Conservation (phyloP, 2,113 vertebrate species). For the Tychaedon coryphoeus region DNA sequence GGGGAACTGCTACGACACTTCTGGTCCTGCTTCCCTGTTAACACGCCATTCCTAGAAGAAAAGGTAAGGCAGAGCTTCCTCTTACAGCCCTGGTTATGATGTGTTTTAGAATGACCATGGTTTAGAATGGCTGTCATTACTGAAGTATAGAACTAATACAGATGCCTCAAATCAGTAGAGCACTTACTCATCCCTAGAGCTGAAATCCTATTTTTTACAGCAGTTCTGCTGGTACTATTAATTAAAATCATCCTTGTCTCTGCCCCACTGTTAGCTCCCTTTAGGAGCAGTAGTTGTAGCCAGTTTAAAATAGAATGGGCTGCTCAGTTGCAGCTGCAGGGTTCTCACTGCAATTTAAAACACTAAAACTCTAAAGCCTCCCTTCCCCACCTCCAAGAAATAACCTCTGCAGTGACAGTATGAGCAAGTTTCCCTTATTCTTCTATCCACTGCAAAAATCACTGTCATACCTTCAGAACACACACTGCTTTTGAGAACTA, state of each 20-base stretch:
- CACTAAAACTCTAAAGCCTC: background rate
- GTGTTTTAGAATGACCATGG: background rate
- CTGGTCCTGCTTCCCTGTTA: constrained; percentile 98
- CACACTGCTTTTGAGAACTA: background rate
- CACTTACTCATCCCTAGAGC: background rate
- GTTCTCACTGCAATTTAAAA: background rate
- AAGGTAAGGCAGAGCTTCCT: constrained; percentile 79
- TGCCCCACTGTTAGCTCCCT: background rate
- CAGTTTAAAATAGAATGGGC: background rate
- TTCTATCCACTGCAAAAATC: background rate
- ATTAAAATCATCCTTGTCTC: background rate
- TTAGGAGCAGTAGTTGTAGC: background rate
- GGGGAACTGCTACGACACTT: constrained; percentile 95
- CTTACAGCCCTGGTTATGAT: background rate
- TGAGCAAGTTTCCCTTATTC: background rate
- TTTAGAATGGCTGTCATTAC: background rate
- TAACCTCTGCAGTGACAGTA: fast-evolving
- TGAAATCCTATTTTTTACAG: background rate
- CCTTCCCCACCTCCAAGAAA: background rate
- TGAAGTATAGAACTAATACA: background rate
- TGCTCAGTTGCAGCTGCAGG: background rate
- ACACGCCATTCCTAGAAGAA: constrained; percentile 94
- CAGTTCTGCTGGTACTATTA: background rate
- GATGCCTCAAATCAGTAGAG: background rate
- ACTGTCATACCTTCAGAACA: background rate